Evolutionary conservation across 1,140 invertebrate genomes (phyloP).

Genomic region (Eumeta japonica): DNA sequence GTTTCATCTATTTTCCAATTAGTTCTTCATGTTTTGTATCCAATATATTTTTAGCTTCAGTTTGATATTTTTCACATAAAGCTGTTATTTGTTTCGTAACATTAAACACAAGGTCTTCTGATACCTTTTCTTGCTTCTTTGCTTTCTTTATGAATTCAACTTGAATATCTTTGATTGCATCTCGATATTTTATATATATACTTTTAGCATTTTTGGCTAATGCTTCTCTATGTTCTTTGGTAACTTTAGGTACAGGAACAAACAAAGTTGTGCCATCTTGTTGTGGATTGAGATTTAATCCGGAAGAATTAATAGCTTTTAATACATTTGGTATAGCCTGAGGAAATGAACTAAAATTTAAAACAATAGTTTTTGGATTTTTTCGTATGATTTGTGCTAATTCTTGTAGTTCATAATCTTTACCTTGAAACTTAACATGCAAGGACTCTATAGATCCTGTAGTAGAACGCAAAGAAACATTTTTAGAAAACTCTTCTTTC

Average conservation of each 20-base stretch:
- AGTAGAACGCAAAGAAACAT: conserved; percentile 71
- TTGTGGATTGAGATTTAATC: conserved; percentile 92
- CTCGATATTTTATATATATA: conserved; percentile 77
- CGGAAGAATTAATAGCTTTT: conserved; percentile 72
- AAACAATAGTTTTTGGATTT: conserved; percentile 79
- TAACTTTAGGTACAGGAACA: conserved; percentile 87
- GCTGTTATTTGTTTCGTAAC: conserved; percentile 68
- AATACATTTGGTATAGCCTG: conserved; percentile 78
- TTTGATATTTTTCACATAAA: conserved; percentile 65
- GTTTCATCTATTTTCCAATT: no score
- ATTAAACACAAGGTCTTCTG: conserved; percentile 67
- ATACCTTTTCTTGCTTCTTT: conserved; percentile 65
- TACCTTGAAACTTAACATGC: conserved; percentile 73
- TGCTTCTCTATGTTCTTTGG: conserved; percentile 85
- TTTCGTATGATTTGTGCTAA: conserved; percentile 86
- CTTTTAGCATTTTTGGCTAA: conserved; percentile 85
- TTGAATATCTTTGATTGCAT: conserved; percentile 75
- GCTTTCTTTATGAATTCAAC: conserved; percentile 70
- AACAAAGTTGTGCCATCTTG: conserved; percentile 89
- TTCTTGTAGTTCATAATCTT: conserved; percentile 83
- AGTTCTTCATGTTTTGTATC: conserved; percentile 73
- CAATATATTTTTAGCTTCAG: conserved; percentile 67
- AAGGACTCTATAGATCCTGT: conserved; percentile 78
- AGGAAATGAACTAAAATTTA: conserved; percentile 82
- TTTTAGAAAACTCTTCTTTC: conserved; percentile 77